Base-by-base conservation (phyloP, 1,140 invertebrate genomes). In the Drosophila erecta region DNA sequence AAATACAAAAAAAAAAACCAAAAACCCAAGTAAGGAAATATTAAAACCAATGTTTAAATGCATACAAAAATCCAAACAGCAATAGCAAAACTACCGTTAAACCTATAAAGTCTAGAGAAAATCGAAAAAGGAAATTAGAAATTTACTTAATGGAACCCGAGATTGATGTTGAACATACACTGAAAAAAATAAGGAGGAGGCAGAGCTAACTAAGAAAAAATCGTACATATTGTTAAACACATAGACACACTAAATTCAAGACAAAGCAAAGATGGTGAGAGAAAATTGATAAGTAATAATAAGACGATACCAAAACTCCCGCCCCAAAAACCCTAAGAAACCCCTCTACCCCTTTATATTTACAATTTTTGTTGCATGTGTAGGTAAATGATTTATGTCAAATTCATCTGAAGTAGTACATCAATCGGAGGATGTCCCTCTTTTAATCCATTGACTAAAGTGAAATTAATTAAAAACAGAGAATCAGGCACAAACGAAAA, bases 61-160 rank as follows among this genome's bases (percentile, higher is more conserved):
- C 74, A 57, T 72, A 53, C 55, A 74, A 65, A 74, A 87, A 75
- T 76, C 67, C 72, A 67, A 83, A 78, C 79, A 90, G 81, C 87
- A 89, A 83, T 86, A 83, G 83, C 74, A 72, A 79, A 76, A 76
- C 70, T 86, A 87, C 70, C 79, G 71, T 86, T 83, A 76, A 86
- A 83, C 83, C 83, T 86, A 67, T 72, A 86, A 90, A 71, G 77
- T 50, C 37, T 69, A 81, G 65, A 65, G 22, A 43, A 64, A 75
- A 69, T 51, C 44, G 27, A 73, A 46, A 66, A 64, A 54, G 30
- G 33, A 80, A 84, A 51, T 83, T 79, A 86, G 69, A 81, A 79
- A 65, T 76, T 76, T 87, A 83, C 83, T 75, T 75, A 74, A 74
- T 81, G 77, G 38, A 75, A 79, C 65, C 67, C 70, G 76, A 83